Conservation (phyloP, 2,888 invertebrate genomes). For the Xestia c-nigrum region DNA sequence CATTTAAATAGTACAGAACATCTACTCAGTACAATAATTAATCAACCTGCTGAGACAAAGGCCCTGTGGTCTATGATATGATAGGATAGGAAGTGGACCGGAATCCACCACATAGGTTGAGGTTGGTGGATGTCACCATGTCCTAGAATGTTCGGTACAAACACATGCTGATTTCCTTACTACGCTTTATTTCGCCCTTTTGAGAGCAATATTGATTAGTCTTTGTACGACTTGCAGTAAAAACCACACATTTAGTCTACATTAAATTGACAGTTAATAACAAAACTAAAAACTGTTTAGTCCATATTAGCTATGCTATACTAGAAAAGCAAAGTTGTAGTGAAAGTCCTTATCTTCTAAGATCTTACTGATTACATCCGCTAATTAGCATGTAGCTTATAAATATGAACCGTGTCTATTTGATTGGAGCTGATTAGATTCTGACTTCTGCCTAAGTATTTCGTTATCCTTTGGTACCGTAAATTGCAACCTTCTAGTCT, state of each 20-base stretch:
- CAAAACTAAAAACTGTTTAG: background rate
- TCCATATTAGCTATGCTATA: background rate
- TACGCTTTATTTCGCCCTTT: background rate
- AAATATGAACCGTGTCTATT: background rate
- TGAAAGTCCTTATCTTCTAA: constrained; percentile 23
- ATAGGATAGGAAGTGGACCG: background rate
- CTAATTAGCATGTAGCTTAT: background rate
- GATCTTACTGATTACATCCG: constrained; percentile 14
- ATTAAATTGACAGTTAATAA: background rate
- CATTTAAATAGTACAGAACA: constrained; percentile 6
- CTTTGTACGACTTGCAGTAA: background rate
- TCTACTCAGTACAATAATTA: constrained; percentile 6
- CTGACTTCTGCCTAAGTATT: background rate
- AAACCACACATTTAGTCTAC: background rate
- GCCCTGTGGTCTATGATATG: background rate
- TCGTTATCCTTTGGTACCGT: background rate
- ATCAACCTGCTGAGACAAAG: background rate
- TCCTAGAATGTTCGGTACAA: background rate
- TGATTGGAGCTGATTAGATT: constrained; percentile 19
- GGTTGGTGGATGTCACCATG: background rate
- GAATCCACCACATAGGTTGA: background rate
- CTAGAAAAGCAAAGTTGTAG: background rate
- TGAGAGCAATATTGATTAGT: background rate
- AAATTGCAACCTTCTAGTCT: constrained; percentile 2
- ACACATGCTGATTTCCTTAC: background rate